Evolutionary conservation across 2,113 vertebrate species (phyloP).

Genomic region (Centropus bengalensis): DNA sequence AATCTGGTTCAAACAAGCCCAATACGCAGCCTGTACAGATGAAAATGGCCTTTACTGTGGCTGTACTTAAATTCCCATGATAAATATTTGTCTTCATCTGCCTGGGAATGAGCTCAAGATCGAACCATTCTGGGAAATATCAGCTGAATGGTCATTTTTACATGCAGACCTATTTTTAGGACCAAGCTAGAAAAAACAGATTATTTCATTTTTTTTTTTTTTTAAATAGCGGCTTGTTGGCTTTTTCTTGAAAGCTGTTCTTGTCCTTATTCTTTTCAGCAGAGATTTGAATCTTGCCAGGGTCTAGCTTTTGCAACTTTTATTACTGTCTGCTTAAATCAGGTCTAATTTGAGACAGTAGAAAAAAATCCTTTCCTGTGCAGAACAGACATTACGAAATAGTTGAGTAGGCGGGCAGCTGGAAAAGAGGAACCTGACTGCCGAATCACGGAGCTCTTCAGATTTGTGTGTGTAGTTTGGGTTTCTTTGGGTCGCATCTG

Average conservation of each 20-base stretch:
- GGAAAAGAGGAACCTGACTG: not conserved
- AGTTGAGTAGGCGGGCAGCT: not conserved
- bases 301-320: not conserved
- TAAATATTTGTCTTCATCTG: not conserved
- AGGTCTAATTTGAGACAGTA: not conserved
- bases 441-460: not conserved
- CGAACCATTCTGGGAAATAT: not conserved
- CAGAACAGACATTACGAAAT: not conserved
- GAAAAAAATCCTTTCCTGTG: not conserved
- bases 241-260: not conserved
- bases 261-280: not conserved
- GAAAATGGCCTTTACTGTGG: not conserved
- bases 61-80: rapidly evolving
- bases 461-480: not conserved
- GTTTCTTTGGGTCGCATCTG: not conserved
- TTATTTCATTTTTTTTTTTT: not conserved
- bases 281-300: not conserved
- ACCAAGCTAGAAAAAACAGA: not conserved
- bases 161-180: not conserved
- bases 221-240: not conserved
- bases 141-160: not conserved
- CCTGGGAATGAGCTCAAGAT: not conserved
- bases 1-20: not conserved
- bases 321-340: not conserved
- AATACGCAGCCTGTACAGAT: not conserved